Conservation (phyloP, 2,113 vertebrate species). For the Pyxicephalus adspersus region DNA sequence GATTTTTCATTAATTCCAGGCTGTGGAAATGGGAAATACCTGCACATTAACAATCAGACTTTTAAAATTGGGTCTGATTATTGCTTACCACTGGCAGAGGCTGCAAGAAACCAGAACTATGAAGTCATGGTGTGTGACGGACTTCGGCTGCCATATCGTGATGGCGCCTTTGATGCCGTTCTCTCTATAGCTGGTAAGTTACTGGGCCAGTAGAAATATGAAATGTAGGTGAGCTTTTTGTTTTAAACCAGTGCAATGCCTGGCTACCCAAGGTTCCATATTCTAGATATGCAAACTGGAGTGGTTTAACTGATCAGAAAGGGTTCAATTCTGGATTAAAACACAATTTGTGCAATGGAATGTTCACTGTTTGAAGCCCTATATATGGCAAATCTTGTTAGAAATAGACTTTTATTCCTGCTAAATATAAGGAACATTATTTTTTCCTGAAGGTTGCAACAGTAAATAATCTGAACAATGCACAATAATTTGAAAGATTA, state of each 20-base stretch:
- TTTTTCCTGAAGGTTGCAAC: too few relatives aligned
- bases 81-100: slow-evolving; percentile 75
- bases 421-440: too few relatives aligned
- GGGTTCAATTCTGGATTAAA: not conserved
- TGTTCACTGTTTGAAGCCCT: too few relatives aligned
- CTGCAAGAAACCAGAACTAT: slow-evolving; percentile 69
- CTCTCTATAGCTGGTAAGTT: slow-evolving; percentile 70
- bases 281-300: too few relatives aligned
- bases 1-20: slow-evolving; percentile 64
- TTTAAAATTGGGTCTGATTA: slow-evolving; percentile 76
- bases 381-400: too few relatives aligned
- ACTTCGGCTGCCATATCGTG: slow-evolving; percentile 70
- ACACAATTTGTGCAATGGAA: not conserved
- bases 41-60: slow-evolving; percentile 74
- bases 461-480: too few relatives aligned
- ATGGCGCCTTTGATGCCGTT: slow-evolving; percentile 70
- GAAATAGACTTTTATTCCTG: too few relatives aligned
- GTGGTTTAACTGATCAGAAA: not conserved
- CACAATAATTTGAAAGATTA: too few relatives aligned
- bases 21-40: slow-evolving; percentile 79
- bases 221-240: not conserved
- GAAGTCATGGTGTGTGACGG: slow-evolving; percentile 73
- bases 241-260: not conserved
- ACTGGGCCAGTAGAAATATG: not conserved
- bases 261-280: not conserved